These are phyloP conservation scores for Seladonia tumulorum DNA, from an alignment of 2,888 invertebrate genomes.

Conservation along the genomic window DNA sequence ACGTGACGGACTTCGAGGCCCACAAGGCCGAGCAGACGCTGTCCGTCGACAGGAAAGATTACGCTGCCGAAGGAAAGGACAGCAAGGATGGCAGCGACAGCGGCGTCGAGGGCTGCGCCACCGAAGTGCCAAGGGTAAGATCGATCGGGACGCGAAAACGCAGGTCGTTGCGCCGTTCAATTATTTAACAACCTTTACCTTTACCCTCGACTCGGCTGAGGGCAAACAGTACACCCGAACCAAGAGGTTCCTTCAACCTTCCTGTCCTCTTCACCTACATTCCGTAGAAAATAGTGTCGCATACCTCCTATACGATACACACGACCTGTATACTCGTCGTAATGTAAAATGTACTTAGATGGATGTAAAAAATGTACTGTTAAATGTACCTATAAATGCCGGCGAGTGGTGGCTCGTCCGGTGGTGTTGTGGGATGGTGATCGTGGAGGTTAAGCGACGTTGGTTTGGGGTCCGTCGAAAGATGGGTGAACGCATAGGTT, in stretches of 20 bases:
- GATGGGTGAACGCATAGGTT: too few species aligned
- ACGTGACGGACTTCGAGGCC: conserved; percentile 69
- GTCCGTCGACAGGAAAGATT: conserved; percentile 69
- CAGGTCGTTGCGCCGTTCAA: conserved; percentile 24
- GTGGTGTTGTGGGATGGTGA: too few species aligned
- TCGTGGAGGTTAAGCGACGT: too few species aligned
- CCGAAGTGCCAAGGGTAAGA: conserved; percentile 83
- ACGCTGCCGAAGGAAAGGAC: conserved; percentile 77
- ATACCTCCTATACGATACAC: too few species aligned
- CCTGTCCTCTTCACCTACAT: not conserved
- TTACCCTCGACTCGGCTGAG: not conserved
- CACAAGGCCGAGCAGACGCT: conserved; percentile 56
- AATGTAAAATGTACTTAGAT: too few species aligned
- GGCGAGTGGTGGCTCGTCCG: too few species aligned
- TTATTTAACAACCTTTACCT: conserved; percentile 4
- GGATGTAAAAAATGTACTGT: too few species aligned
- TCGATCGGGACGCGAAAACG: conserved; percentile 16
- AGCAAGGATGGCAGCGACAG: conserved; percentile 91
- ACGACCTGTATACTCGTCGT: too few species aligned
- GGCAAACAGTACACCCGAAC: not conserved
- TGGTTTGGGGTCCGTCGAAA: too few species aligned
- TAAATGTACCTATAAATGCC: too few species aligned
- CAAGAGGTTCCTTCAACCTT: not conserved
- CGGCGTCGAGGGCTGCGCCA: conserved; percentile 89
- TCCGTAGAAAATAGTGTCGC: not conserved